Evolutionary conservation across 1,140 invertebrate species (phyloP).

Genomic region (Tetragonula clypearis): DNA sequence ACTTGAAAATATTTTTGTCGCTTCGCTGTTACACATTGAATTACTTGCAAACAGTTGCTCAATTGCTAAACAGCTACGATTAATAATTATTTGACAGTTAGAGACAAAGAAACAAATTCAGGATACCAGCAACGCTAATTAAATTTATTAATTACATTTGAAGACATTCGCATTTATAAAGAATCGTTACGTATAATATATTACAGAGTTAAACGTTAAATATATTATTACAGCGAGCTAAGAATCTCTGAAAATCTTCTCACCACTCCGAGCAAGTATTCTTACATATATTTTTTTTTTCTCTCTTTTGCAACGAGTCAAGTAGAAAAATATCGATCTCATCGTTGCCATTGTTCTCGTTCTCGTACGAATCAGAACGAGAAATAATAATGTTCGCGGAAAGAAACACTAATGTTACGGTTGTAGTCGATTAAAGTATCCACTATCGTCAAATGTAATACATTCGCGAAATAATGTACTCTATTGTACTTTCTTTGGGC

Average conservation of each 20-base stretch:
- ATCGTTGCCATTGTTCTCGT: background rate
- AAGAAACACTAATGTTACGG: background rate
- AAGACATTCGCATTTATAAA: slow-evolving; percentile 1
- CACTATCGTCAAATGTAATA: background rate
- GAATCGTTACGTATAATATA: slow-evolving; percentile 28
- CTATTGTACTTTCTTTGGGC: background rate
- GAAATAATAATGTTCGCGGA: background rate
- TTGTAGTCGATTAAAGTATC: background rate
- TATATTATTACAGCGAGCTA: slow-evolving; percentile 26
- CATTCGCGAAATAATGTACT: background rate
- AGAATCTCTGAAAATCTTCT: background rate
- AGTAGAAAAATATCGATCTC: slow-evolving; percentile 42
- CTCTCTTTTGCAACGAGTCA: background rate
- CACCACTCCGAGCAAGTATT: background rate
- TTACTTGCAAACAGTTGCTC: too few species aligned
- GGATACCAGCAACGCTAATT: background rate
- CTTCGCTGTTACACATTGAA: too few species aligned
- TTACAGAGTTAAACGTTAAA: slow-evolving; percentile 25
- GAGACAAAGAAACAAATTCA: background rate
- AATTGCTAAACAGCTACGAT: too few species aligned
- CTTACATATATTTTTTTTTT: background rate
- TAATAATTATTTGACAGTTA: too few species aligned
- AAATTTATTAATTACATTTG: too few species aligned
- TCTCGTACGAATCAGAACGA: background rate
- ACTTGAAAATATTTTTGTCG: too few species aligned